Percentiles rank a stretch among this genome's conserved stretches.
Conservation (phyloP, 2,888 invertebrate genomes). For the Cheilosia urbana region DNA sequence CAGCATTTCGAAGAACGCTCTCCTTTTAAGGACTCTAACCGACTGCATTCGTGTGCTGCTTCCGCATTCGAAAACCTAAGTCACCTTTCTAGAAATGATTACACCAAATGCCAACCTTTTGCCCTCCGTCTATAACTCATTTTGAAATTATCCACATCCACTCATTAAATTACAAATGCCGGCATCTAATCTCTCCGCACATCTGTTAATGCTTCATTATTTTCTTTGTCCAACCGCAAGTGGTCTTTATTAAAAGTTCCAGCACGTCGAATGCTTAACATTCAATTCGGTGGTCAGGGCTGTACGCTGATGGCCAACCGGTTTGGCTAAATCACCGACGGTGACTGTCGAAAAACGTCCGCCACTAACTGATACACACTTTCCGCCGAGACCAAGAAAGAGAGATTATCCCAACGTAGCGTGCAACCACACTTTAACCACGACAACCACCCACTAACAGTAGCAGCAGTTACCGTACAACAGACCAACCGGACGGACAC, state of each 20-base stretch:
- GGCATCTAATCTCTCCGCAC: constrained; percentile 41
- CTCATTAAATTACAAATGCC: constrained; percentile 57
- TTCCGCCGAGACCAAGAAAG: constrained; percentile 30
- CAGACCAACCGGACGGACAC: constrained; percentile 49
- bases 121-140: constrained; percentile 40
- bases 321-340: constrained; percentile 48
- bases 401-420: constrained; percentile 59
- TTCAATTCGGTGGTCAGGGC: constrained; percentile 56
- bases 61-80: too few relatives aligned
- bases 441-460: constrained; percentile 1
- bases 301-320: background rate
- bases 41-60: background rate
- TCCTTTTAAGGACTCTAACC: background rate
- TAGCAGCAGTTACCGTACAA: constrained; percentile 24
- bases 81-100: background rate
- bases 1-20: too few relatives aligned
- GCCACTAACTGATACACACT: constrained; percentile 49
- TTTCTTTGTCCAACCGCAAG: constrained; percentile 14
- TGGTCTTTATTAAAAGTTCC: constrained; percentile 41
- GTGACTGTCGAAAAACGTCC: constrained; percentile 51
- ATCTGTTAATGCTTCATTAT: constrained; percentile 66
- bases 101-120: constrained; percentile 29
- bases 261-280: constrained; percentile 57
- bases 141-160: constrained; percentile 42
- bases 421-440: constrained; percentile 35